Evolutionary conservation across 2,113 vertebrate genomes (phyloP).

Genomic region (Psittacula cyanocephala): DNA sequence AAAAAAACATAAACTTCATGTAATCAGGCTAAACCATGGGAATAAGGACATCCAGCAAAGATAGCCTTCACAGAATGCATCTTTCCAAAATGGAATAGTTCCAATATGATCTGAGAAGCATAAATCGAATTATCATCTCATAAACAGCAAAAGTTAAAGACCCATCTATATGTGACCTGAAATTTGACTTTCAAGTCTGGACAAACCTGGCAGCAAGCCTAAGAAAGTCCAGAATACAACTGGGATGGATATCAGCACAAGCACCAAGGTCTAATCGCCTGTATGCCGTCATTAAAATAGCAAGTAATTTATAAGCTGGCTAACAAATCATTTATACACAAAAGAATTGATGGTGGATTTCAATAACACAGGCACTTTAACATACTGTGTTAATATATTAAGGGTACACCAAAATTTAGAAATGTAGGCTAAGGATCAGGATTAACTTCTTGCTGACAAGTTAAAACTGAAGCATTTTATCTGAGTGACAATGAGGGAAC

Average conservation of each 20-base stretch:
- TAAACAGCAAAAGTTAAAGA: background rate
- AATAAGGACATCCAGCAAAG: background rate
- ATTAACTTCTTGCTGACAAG: background rate
- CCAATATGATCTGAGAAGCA: background rate
- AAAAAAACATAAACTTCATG: background rate
- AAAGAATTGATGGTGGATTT: background rate
- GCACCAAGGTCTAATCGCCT: background rate
- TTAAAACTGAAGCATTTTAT: background rate
- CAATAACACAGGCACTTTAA: background rate
- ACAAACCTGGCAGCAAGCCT: background rate
- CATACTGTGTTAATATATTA: background rate
- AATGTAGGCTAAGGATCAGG: background rate
- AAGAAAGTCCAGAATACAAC: background rate
- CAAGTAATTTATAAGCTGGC: background rate
- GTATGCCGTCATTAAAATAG: background rate
- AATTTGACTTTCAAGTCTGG: background rate
- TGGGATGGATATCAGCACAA: background rate
- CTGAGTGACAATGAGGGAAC: background rate
- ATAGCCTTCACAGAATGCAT: background rate
- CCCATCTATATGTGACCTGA: background rate
- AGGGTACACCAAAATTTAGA: background rate
- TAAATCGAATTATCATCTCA: background rate
- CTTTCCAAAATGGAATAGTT: background rate
- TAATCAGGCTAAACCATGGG: background rate
- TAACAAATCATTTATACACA: background rate